phyloP scores from a whole-genome alignment of 2,113 vertebrate species.

The Phyllopteryx taeniolatus region DNA sequence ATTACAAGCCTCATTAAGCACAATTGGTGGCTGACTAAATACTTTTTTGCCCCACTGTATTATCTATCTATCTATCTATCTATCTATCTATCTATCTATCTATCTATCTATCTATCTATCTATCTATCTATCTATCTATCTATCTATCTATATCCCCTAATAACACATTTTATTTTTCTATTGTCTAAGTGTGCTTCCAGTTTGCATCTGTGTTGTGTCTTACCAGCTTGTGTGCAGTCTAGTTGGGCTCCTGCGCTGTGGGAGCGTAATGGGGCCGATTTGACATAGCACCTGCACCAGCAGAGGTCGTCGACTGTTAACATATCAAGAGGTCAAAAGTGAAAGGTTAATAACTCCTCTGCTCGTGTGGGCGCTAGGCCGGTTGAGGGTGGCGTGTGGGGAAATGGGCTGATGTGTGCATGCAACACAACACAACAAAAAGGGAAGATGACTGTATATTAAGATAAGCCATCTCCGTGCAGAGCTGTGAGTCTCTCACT shows the following conservation, averaged over 20 bases:
- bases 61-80: background rate
- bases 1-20: no score
- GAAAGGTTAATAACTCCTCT: conserved; percentile 76
- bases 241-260: conserved; percentile 73
- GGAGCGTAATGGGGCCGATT: conserved; percentile 69
- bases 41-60: background rate
- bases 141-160: no score
- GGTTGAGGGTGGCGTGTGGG: conserved; percentile 34
- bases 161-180: no score
- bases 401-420: conserved; percentile 10
- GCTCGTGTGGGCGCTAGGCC: conserved; percentile 77
- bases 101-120: no score
- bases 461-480: conserved; percentile 2
- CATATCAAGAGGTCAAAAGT: conserved; percentile 76
- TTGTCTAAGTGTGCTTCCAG: conserved; percentile 11
- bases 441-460: background rate
- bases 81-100: no score
- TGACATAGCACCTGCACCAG: conserved; percentile 80
- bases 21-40: no score
- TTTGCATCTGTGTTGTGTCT: conserved; percentile 39
- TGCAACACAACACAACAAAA: conserved; percentile 16
- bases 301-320: conserved; percentile 79
- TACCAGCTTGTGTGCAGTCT: conserved; percentile 74
- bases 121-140: background rate
- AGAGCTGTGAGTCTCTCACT: conserved; percentile 1